Evolutionary conservation across 2,113 vertebrate genomes (phyloP).

Genomic region (Mastomys coucha): DNA sequence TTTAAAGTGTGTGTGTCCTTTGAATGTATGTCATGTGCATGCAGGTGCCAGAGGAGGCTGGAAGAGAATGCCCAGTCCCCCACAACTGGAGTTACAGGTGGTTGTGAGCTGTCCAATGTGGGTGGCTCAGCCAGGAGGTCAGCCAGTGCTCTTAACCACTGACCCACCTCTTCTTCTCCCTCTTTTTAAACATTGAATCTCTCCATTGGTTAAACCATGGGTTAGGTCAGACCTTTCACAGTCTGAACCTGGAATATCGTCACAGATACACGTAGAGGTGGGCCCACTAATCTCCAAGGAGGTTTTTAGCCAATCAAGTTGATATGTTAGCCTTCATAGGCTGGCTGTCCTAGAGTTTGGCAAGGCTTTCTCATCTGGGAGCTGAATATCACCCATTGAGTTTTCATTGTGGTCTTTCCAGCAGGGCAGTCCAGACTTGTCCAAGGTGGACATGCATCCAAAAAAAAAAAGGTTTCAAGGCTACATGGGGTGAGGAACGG

Average conservation of each 20-base stretch:
- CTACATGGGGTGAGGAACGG: neutral
- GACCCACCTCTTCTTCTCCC: neutral
- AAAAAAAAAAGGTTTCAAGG: neutral
- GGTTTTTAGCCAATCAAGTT: neutral
- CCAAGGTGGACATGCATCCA: conserved; percentile 4
- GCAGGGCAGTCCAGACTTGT: neutral
- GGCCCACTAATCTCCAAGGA: neutral
- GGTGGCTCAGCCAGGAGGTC: neutral
- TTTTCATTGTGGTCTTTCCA: neutral
- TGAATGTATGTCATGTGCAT: neutral
- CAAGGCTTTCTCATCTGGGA: neutral
- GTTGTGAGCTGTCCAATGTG: neutral
- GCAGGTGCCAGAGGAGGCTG: neutral
- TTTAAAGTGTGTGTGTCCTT: neutral
- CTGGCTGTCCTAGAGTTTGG: neutral
- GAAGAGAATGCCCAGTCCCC: neutral
- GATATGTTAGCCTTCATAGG: neutral
- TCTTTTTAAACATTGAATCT: neutral
- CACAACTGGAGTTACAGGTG: neutral
- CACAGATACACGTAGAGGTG: no score
- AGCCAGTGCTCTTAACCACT: neutral
- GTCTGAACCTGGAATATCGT: neutral
- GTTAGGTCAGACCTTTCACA: neutral
- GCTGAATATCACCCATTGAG: neutral
- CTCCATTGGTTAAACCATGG: neutral